Percentiles rank a stretch among this genome's conserved stretches.
Conservation (phyloP, 2,888 invertebrate genomes). For the Calliphora vomitoria region DNA sequence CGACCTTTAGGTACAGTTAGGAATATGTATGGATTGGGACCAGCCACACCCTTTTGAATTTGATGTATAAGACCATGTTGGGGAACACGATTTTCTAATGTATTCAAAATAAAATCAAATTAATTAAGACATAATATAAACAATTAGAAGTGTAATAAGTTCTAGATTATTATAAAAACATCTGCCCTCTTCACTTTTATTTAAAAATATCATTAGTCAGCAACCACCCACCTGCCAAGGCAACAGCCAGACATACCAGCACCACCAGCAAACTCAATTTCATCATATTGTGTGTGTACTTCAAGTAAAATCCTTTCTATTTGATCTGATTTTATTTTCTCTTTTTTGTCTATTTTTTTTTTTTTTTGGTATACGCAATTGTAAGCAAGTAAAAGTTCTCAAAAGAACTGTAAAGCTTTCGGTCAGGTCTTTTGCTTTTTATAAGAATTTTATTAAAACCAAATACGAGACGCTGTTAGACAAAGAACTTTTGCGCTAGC, state of each 20-base stretch:
- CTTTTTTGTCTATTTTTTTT: not conserved
- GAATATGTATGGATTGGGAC: slow-evolving; percentile 79
- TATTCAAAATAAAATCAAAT: not conserved
- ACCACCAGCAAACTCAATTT: slow-evolving; percentile 51
- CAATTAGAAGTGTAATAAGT: no score
- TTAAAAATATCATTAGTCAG: not conserved
- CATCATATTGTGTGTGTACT: slow-evolving; percentile 20
- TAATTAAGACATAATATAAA: not conserved
- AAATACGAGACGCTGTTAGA: not conserved
- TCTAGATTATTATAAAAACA: no score
- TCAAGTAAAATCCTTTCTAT: slow-evolving; percentile 42
- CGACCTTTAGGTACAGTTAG: slow-evolving; percentile 79
- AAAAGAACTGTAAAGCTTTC: slow-evolving; percentile 52
- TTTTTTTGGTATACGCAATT: slow-evolving; percentile 18
- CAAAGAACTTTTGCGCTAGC: slow-evolving; percentile 35
- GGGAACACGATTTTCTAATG: slow-evolving; percentile 76
- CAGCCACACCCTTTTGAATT: slow-evolving; percentile 54
- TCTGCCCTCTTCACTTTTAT: no score
- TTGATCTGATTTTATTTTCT: not conserved
- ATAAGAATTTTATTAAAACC: slow-evolving; percentile 61
- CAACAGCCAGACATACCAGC: slow-evolving; percentile 72
- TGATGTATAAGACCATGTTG: slow-evolving; percentile 57
- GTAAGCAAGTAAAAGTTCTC: slow-evolving; percentile 50
- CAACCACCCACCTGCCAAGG: slow-evolving; percentile 76
- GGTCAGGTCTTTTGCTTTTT: slow-evolving; percentile 51